Percentiles rank a stretch among this genome's conserved stretches.
These are phyloP conservation scores for Muricea muricata DNA, from an alignment of 92 coral and sea anemone genomes.

Conservation along the genomic window DNA sequence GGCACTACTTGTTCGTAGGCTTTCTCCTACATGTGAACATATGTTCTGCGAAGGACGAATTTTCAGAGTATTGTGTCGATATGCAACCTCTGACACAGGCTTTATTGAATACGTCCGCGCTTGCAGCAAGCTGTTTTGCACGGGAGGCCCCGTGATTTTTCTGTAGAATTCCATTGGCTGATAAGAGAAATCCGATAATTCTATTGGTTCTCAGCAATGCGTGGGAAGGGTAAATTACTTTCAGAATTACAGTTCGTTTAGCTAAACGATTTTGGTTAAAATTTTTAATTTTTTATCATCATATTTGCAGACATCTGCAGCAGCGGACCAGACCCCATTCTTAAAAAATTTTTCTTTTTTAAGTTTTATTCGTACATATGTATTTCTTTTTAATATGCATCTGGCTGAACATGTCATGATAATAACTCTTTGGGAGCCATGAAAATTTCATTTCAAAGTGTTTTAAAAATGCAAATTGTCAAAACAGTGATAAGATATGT, in stretches of 20 bases:
- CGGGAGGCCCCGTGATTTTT: constrained; percentile 18
- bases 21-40: constrained; percentile 18
- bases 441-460: not conserved
- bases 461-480: not conserved
- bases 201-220: constrained; percentile 34
- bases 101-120: constrained; percentile 45
- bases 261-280: not conserved
- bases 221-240: constrained; percentile 50
- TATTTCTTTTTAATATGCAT: not conserved
- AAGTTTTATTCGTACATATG: not conserved
- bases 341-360: not conserved
- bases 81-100: constrained; percentile 25
- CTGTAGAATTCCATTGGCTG: not conserved
- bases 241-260: constrained; percentile 23
- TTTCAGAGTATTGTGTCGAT: not conserved
- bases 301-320: constrained; percentile 15
- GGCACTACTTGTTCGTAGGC: not conserved
- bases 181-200: not conserved
- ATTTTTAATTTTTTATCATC: constrained; percentile 1
- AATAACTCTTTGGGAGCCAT: not conserved
- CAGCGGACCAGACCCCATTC: not conserved
- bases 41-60: not conserved
- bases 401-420: not conserved
- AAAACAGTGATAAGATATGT: not conserved
- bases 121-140: constrained; percentile 33